Evolutionary conservation across 2,113 vertebrate genomes (phyloP).

Genomic region (Toxostoma redivivum): DNA sequence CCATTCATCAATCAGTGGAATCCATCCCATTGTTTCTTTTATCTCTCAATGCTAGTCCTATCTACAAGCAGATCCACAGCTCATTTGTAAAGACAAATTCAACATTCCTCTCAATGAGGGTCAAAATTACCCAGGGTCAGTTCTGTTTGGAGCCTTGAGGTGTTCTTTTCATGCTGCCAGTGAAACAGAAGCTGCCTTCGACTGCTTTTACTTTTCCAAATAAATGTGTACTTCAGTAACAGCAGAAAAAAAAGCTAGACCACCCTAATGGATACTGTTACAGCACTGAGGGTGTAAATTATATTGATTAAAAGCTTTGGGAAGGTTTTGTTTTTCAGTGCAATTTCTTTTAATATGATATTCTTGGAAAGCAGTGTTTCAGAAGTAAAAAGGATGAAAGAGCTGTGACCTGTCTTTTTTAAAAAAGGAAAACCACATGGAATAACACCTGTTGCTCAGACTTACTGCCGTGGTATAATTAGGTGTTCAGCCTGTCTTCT

Average conservation of each 20-base stretch:
- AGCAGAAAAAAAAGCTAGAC: background rate
- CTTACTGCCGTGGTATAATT: background rate
- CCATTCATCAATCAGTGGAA: too few relatives aligned
- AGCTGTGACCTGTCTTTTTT: background rate
- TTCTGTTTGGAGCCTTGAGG: background rate
- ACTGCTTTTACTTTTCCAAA: background rate
- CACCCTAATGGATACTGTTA: background rate
- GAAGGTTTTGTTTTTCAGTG: background rate
- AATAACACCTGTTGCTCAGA: background rate
- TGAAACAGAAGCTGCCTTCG: background rate
- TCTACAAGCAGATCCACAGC: too few relatives aligned
- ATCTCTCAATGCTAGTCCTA: too few relatives aligned
- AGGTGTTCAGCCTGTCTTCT: background rate
- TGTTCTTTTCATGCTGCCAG: background rate
- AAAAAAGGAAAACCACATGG: accelerated
- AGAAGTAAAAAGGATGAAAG: background rate
- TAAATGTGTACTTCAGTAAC: background rate
- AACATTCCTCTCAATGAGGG: too few relatives aligned
- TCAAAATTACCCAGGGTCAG: background rate
- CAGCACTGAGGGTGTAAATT: background rate
- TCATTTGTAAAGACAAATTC: too few relatives aligned
- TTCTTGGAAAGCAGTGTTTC: background rate
- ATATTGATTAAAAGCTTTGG: background rate
- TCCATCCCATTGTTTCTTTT: too few relatives aligned
- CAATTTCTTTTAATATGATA: background rate